Evolutionary conservation across 37 sponge, comb jelly and placozoan species (phyloP), one percentile per base, ranked within the genome.

Genomic region (Halichondria panicea): DNA sequence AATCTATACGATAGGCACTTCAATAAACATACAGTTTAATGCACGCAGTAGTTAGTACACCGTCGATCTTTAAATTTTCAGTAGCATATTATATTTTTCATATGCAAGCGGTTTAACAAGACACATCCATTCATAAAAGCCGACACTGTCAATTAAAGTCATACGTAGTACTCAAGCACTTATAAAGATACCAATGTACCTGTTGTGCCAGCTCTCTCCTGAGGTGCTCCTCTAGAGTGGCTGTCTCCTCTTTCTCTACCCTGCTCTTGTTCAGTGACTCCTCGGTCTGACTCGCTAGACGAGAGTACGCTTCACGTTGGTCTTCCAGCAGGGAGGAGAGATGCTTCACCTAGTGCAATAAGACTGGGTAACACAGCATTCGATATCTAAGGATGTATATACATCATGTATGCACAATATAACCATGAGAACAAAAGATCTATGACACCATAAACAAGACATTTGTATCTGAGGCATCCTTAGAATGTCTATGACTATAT

Each of bases 191-290:
- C 15, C 2, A 27, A 19, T 42, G 19, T 62, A 62, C 63, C 58
- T 88, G 92, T 27, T 83, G 66, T 25, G 72, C 43, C 15, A 92
- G 70, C 58, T 92, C 89, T 40, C 70, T 81, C 39, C 81, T 78
- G 21, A 92, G 69, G 44, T 68, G 89, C 58, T 88, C 92, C 43
- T 92, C 92, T 13, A 92, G 55, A 25, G 22, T 50, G 0, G 79
- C 55, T 1, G 73, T 74, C 33, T 82, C 88, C 35, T 79, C 76
- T 30, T 41, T 39, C 21, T 58, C 63, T 31, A 70, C 74, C 43
- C 50, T 69, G n/a, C 81, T 33, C 61, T 67, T 66, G 31, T 45
- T 31, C 43, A 86, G 57, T 21, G 35, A 43, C 15, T 61, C 72
- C 60, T 76, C 66, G 1, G 52, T 50, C 63, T 84, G 81, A 12